Evolutionary conservation across 2,797 vertebrate species (phyloP).

Genomic region (Coreius guichenoti): DNA sequence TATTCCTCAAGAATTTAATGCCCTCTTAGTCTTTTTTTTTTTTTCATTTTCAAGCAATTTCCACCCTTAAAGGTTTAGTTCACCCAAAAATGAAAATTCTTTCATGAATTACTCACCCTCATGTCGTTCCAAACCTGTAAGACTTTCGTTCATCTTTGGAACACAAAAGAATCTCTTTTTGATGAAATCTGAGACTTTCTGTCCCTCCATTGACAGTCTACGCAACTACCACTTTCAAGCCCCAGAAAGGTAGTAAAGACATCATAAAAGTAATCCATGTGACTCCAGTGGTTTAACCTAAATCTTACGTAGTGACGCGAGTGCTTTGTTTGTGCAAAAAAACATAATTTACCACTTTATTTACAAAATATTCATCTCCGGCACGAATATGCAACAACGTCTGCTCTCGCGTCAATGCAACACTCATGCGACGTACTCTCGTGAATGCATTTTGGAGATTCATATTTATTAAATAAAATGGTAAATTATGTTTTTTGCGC

Average conservation of each 20-base stretch:
- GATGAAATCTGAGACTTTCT: not conserved
- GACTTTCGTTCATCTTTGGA: not conserved
- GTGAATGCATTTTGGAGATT: not conserved
- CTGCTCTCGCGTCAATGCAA: not conserved
- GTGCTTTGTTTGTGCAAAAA: too few species aligned
- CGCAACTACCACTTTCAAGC: not conserved
- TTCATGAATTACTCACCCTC: not conserved
- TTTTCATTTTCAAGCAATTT: conserved; percentile 48
- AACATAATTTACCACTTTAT: too few species aligned
- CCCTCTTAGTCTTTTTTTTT: conserved; percentile 62
- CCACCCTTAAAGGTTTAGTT: not conserved
- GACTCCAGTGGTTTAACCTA: not conserved
- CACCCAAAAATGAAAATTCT: too few species aligned
- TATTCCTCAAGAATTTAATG: conserved; percentile 25
- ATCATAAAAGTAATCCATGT: not conserved
- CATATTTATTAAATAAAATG: not conserved
- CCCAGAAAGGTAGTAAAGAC: not conserved
- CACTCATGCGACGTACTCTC: not conserved
- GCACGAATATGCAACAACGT: not conserved
- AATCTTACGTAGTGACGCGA: rapidly evolving
- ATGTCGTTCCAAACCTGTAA: not conserved
- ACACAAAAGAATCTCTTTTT: not conserved
- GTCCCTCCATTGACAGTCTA: not conserved
- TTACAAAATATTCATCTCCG: not conserved
- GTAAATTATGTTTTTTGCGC: too few species aligned